A percentile compares a stretch with the other conserved stretches of the same genome.
Conservation (phyloP, 2,888 invertebrate genomes). For the Ectemnius lituratus region DNA sequence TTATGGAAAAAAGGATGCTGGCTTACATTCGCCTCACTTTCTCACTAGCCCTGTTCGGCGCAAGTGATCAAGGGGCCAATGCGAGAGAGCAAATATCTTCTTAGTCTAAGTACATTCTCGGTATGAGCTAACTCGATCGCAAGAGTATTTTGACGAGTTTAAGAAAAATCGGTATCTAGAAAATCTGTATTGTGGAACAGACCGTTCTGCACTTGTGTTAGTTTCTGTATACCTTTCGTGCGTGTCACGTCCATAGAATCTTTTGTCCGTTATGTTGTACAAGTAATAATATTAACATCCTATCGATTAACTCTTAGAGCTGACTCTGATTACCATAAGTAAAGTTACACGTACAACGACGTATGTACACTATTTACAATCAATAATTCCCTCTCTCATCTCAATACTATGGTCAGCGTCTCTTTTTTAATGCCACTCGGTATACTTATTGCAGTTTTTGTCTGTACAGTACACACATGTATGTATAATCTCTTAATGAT, state of each 20-base stretch:
- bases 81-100: slow-evolving; percentile 8
- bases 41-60: background rate
- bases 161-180: slow-evolving; percentile 7
- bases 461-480: slow-evolving; percentile 31
- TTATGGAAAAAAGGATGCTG: slow-evolving; percentile 5
- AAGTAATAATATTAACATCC: slow-evolving; percentile 37
- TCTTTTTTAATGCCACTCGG: slow-evolving; percentile 63
- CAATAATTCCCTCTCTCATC: slow-evolving; percentile 48
- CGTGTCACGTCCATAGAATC: slow-evolving; percentile 14
- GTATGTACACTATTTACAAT: slow-evolving; percentile 57
- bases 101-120: slow-evolving; percentile 27
- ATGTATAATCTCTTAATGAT: slow-evolving; percentile 11
- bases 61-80: background rate
- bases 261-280: slow-evolving; percentile 13
- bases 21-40: slow-evolving; percentile 3
- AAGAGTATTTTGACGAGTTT: slow-evolving; percentile 2
- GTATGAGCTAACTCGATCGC: slow-evolving; percentile 1
- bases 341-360: slow-evolving; percentile 31
- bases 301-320: slow-evolving; percentile 36
- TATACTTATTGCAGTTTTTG: slow-evolving; percentile 66
- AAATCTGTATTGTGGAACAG: slow-evolving; percentile 6
- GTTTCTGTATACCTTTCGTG: slow-evolving; percentile 1
- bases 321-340: slow-evolving; percentile 8
- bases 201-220: background rate
- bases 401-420: slow-evolving; percentile 27